Base-by-base conservation (phyloP, 2,797 vertebrate species). In the Helicolenus hilgendorfi region DNA sequence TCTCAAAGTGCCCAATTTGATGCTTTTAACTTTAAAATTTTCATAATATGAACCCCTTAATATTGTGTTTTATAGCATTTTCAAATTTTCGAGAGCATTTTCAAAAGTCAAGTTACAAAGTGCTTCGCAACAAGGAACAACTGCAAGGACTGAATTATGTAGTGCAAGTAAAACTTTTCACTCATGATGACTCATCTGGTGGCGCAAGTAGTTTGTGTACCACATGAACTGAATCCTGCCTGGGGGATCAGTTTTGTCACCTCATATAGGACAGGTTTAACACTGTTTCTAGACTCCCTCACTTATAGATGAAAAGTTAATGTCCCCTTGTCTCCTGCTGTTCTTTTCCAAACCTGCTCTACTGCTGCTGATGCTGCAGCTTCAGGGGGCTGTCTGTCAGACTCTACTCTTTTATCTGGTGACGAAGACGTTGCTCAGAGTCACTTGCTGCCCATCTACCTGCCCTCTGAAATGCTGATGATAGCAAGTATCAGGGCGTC, bases 291-390 rank as follows among this genome's bases (percentile, higher is more conserved):
- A 29, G 72, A 65, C 70, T 62, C 14, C 7, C 9, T 74, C 33
- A 9, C 60, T 35, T 36, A 20, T 31, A 11, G 31, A 79, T 74
- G 5, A 73, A 73, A 82, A 27, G 45, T 53, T 69, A 41, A n/a
- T 22, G 60, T 35, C 79, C 35, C 69, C n/a, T 14, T 5, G 1
- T 13, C 38, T 33, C 60, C 70, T 26, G 67, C 41, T 41, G 38
- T 75, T 75, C 33, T 38, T 31, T 53, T 31, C 2, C 5, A 14
- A 36, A 60, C 26, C 36, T 14, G 20, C 73, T 64, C 59, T 7
- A 5, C 63, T 24, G 64, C 65, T 35, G 69, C 62, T 77, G 77
- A 15, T 9, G 64, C 29, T 60, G 85, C 72, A 36, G 14, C 76
- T 68, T 36, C 29, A n/a, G 36, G 36, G 15, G 9, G 62, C 73